Conservation (phyloP, 2,888 invertebrate genomes). For the Drosophila yooni region DNA sequence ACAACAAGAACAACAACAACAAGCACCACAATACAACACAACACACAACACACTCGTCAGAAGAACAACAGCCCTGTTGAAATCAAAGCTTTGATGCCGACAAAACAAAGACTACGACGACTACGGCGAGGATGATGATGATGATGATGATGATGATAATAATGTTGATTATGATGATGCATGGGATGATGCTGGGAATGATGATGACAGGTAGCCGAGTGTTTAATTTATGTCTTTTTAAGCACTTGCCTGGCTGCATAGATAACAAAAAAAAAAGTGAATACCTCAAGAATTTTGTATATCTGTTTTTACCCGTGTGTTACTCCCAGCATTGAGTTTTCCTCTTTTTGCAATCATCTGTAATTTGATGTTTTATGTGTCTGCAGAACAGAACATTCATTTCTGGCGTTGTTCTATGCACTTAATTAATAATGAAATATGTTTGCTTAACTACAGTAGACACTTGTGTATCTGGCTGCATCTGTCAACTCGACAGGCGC, state of each 20-base stretch:
- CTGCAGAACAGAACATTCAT: slow-evolving; percentile 9
- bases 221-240: slow-evolving; percentile 81
- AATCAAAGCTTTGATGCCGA: slow-evolving; percentile 79
- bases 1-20: slow-evolving; percentile 20
- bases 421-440: slow-evolving; percentile 5
- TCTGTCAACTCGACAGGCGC: slow-evolving; percentile 31
- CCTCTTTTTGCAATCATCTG: slow-evolving; percentile 15
- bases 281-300: slow-evolving; percentile 39
- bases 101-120: slow-evolving; percentile 36
- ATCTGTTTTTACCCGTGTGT: slow-evolving; percentile 14
- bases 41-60: slow-evolving; percentile 44
- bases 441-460: slow-evolving; percentile 1
- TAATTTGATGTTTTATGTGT: slow-evolving; percentile 23
- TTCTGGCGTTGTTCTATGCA: slow-evolving; percentile 5
- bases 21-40: slow-evolving; percentile 23
- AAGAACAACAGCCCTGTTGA: slow-evolving; percentile 67
- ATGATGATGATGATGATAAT: slow-evolving; percentile 6
- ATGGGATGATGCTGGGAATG: slow-evolving; percentile 54
- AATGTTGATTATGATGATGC: slow-evolving; percentile 6
- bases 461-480: slow-evolving; percentile 23
- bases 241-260: slow-evolving; percentile 66
- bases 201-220: slow-evolving; percentile 79
- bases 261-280: slow-evolving; percentile 18
- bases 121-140: slow-evolving; percentile 12
- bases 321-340: background rate